Conservation (phyloP, 2,113 vertebrate species). For the Cynopterus brachyotis region DNA sequence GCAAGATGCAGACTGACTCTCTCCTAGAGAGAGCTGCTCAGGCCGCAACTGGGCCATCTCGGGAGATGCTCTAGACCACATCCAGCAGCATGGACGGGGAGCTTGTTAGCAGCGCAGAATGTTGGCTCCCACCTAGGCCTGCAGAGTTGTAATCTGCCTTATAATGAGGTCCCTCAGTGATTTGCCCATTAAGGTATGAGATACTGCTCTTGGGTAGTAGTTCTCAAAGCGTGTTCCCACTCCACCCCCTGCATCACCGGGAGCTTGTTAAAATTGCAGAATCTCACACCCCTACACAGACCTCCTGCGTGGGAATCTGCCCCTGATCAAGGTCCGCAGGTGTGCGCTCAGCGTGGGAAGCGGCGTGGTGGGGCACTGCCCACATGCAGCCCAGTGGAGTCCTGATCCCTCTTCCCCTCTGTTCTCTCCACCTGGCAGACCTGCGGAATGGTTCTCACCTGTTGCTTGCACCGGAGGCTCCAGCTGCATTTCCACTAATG, state of each 20-base stretch:
- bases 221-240: neutral
- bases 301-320: neutral
- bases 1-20: neutral
- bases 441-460: conserved; percentile 89
- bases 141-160: rapidly evolving
- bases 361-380: rapidly evolving
- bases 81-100: rapidly evolving
- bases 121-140: neutral
- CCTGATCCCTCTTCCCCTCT: neutral
- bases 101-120: neutral
- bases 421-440: conserved; percentile 77
- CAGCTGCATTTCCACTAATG: conserved; percentile 84
- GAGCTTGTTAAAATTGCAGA: neutral
- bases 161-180: neutral
- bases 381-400: rapidly evolving
- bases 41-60: neutral
- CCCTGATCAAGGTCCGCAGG: neutral
- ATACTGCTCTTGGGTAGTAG: neutral
- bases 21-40: neutral
- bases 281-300: rapidly evolving
- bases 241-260: neutral
- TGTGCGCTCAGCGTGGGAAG: rapidly evolving
- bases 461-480: conserved; percentile 86
- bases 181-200: neutral
- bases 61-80: neutral